Evolutionary conservation across 2,797 vertebrate species (phyloP).

Genomic region (Pangasius mekongensis): DNA sequence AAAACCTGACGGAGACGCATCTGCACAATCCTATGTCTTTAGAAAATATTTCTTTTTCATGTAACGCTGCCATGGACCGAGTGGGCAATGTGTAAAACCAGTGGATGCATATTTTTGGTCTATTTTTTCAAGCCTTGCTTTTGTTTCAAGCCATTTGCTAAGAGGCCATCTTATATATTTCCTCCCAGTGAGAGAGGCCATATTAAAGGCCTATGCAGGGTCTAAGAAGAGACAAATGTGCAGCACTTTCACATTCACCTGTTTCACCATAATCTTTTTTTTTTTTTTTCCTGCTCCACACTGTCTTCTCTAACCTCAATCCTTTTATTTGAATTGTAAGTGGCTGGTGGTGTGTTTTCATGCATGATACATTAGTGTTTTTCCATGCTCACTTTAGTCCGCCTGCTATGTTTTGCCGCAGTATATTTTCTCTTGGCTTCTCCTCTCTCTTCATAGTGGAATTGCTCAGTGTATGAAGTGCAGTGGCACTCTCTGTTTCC

Average conservation of each 20-base stretch:
- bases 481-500: slow-evolving; percentile 79
- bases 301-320: slow-evolving; percentile 60
- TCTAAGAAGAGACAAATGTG: not conserved
- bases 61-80: not conserved
- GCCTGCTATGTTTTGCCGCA: slow-evolving; percentile 41
- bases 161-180: not conserved
- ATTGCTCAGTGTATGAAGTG: slow-evolving; percentile 74
- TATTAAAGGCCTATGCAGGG: not conserved
- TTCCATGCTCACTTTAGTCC: slow-evolving; percentile 69
- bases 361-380: slow-evolving; percentile 74
- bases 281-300: slow-evolving; percentile 17
- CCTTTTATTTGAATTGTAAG: slow-evolving; percentile 60
- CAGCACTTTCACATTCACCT: slow-evolving; percentile 41
- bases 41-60: not conserved
- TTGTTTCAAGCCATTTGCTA: not conserved
- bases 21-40: not conserved
- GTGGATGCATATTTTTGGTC: not conserved
- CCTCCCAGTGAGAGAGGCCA: not conserved
- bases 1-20: too few species aligned
- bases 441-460: slow-evolving; percentile 67
- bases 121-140: not conserved
- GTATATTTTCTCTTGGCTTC: slow-evolving; percentile 57
- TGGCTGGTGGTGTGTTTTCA: slow-evolving; percentile 65
- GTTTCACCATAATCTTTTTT: slow-evolving; percentile 29
- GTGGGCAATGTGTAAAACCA: slow-evolving; percentile 11